Percentiles rank a stretch among this genome's conserved stretches.
Evolutionary conservation across 2,888 invertebrate species (phyloP).

Genomic region (Bugula neritina): DNA sequence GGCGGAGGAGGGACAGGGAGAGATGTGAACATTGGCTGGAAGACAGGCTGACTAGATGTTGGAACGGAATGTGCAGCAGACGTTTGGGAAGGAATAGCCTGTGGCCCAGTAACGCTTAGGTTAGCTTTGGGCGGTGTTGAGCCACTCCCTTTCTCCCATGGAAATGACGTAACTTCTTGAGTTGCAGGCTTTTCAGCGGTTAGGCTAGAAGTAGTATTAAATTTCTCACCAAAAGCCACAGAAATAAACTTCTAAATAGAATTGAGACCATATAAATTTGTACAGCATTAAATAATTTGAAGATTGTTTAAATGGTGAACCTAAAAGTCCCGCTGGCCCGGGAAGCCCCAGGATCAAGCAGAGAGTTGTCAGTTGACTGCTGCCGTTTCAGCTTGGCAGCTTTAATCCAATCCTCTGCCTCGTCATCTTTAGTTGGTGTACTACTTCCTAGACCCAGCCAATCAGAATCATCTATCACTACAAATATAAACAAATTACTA

Average conservation of each 20-base stretch:
- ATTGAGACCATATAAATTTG: no score
- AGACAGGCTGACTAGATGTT: constrained; percentile 10
- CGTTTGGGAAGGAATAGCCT: background rate
- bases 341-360: background rate
- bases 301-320: no score
- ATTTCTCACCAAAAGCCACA: no score
- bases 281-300: no score
- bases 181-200: no score
- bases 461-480: background rate
- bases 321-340: constrained; percentile 12
- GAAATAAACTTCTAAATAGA: no score
- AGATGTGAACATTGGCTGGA: constrained; percentile 9
- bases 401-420: constrained; percentile 12
- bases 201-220: no score
- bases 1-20: background rate
- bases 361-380: background rate
- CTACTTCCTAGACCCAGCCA: constrained; percentile 10
- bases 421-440: constrained; percentile 13
- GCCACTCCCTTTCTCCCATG: background rate
- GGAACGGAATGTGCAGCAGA: background rate
- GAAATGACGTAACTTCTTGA: no score
- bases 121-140: background rate
- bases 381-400: constrained; percentile 3
- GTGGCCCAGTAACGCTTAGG: background rate
- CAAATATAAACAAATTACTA: no score